phyloP scores from a whole-genome alignment of 2,113 vertebrate species.

The Meles meles region DNA sequence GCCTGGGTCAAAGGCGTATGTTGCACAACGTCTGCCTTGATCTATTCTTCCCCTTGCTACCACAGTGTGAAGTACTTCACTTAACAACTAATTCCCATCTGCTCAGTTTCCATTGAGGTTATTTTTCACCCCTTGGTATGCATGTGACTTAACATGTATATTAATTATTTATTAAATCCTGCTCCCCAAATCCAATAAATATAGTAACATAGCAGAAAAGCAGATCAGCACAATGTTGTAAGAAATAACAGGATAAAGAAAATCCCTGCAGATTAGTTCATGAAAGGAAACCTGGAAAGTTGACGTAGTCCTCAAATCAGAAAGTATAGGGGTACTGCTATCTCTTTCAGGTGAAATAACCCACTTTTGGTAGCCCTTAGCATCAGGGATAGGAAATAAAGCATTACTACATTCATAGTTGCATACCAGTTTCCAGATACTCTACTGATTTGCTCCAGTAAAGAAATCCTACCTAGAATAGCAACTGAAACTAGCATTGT shows the following conservation, averaged over 20 bases:
- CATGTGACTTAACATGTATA: neutral
- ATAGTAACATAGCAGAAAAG: neutral
- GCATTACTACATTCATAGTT: neutral
- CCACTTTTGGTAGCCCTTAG: neutral
- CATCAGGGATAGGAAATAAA: neutral
- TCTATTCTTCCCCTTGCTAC: neutral
- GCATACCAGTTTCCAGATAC: neutral
- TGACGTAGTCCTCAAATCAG: neutral
- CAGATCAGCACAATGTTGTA: neutral
- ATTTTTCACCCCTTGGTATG: neutral
- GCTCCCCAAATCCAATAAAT: neutral
- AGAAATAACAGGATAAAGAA: neutral
- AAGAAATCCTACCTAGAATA: neutral
- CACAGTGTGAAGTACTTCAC: neutral
- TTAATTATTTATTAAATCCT: neutral
- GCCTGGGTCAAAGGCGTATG: neutral
- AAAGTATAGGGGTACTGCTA: neutral
- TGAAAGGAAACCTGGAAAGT: neutral
- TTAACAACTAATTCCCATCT: neutral
- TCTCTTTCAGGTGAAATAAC: neutral
- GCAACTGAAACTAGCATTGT: neutral
- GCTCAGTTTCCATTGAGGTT: neutral
- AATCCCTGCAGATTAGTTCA: neutral
- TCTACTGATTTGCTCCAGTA: neutral
- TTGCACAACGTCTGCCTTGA: neutral